Percentiles rank a stretch among this genome's conserved stretches.
Conservation (phyloP, 2,888 invertebrate species). For the Limnephilus marmoratus region DNA sequence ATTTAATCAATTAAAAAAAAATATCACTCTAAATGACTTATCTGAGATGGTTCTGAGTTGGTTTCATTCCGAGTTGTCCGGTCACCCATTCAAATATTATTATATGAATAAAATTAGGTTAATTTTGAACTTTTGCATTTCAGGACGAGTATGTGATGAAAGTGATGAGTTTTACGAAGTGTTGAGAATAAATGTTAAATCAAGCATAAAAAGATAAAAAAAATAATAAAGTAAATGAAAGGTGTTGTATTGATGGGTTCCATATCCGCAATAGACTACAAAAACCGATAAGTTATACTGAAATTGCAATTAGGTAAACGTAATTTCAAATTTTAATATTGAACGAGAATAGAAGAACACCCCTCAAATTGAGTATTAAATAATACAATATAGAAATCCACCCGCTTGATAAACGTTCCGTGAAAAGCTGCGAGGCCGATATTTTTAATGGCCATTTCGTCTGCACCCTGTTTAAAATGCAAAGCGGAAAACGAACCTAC, state of each 20-base stretch:
- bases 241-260: neutral
- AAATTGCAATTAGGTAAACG: neutral
- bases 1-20: too few relatives aligned
- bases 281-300: too few relatives aligned
- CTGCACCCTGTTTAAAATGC: slow-evolving; percentile 16
- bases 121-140: too few relatives aligned
- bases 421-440: neutral
- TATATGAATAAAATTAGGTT: too few relatives aligned
- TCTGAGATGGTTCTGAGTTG: too few relatives aligned
- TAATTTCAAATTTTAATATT: neutral
- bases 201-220: neutral
- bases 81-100: too few relatives aligned
- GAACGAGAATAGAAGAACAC: neutral
- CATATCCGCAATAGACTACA: neutral
- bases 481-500: neutral
- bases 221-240: neutral
- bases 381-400: neutral
- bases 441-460: neutral
- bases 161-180: too few relatives aligned
- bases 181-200: neutral
- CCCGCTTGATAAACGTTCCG: neutral
- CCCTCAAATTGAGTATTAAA: neutral
- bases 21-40: too few relatives aligned
- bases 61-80: too few relatives aligned
- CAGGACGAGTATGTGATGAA: too few relatives aligned